Base-by-base conservation (phyloP, 2,888 invertebrate species). In the Mylabris sibirica region DNA sequence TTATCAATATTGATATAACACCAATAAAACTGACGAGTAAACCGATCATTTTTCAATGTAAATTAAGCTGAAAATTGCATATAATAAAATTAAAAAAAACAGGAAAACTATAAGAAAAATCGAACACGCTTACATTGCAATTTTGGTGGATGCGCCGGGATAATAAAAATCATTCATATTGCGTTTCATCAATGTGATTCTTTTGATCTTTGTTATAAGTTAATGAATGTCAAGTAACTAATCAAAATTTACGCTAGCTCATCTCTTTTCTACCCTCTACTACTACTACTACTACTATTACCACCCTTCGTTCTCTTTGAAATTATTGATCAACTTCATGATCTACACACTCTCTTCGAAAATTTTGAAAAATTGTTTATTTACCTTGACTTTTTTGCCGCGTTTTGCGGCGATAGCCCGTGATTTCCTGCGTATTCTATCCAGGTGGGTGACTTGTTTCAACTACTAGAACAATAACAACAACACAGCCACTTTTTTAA, bases 361-460 rank as follows among this genome's bases (percentile, higher is more conserved):
- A n/a, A 35, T 35, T 35, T 6, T 2, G 9, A 11, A 35, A 8
- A 35, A 35, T 3, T 35, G 44, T 60, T 22, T 67, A 79, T 88
- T 86, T 86, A 93, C 93, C 92, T 93, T 93, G 87, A 92, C 92
- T 90, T 92, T 92, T 87, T 92, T 90, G 84, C 90, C 90, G 88
- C 89, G 90, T 85, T 88, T 92, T 85, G 93, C 92, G 88, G 93
- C 93, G 87, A 94, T 92, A 87, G 92, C 93, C 89, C 93, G 91
- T 87, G 93, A 93, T 87, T 93, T 93, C 83, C 91, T 91, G 86
- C 93, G 90, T 88, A 94, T 89, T 86, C 92, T 91, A 92, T 93
- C 93, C 93, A 91, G 90, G 86, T 72, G 75, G 68, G 73, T 74
- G 35, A 63, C 53, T 66, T 68, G 20, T 14, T 17, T 24, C 22